Conservation (phyloP, 2,888 invertebrate species). For the Antheraea yamamai region DNA sequence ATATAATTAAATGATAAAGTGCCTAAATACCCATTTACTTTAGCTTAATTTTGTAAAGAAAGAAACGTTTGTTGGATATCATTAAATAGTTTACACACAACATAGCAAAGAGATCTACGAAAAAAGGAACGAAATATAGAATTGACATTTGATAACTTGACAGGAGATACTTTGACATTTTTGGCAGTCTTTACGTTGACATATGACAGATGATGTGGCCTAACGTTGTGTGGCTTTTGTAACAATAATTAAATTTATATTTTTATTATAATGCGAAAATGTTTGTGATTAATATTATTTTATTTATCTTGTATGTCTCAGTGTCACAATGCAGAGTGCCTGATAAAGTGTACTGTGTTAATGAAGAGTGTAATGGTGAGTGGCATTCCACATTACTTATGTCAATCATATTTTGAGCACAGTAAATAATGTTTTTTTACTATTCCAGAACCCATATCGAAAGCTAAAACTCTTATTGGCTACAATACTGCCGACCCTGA, state of each 20-base stretch:
- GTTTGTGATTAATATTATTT: slow-evolving; percentile 65
- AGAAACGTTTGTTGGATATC: slow-evolving; percentile 33
- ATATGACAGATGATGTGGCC: slow-evolving; percentile 80
- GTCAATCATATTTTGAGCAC: slow-evolving; percentile 37
- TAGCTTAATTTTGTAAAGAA: slow-evolving; percentile 36
- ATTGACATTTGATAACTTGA: not conserved
- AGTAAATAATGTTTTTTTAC: slow-evolving; percentile 31
- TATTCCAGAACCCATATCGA: slow-evolving; percentile 83
- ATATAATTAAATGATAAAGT: not conserved
- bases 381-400: slow-evolving; percentile 26
- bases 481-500: slow-evolving; percentile 81
- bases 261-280: slow-evolving; percentile 72
- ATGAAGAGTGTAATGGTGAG: slow-evolving; percentile 86
- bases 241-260: slow-evolving; percentile 52
- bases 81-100: not conserved
- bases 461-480: slow-evolving; percentile 80
- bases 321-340: slow-evolving; percentile 78
- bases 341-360: slow-evolving; percentile 86
- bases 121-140: not conserved
- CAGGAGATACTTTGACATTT: not conserved
- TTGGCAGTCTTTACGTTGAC: slow-evolving; percentile 19
- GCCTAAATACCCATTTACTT: not conserved
- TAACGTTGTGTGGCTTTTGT: slow-evolving; percentile 63
- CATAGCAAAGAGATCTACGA: not conserved
- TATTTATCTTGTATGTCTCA: slow-evolving; percentile 65